These are phyloP conservation scores for Leucopsar rothschildi DNA, from an alignment of 2,113 vertebrate genomes.

Conservation along the genomic window DNA sequence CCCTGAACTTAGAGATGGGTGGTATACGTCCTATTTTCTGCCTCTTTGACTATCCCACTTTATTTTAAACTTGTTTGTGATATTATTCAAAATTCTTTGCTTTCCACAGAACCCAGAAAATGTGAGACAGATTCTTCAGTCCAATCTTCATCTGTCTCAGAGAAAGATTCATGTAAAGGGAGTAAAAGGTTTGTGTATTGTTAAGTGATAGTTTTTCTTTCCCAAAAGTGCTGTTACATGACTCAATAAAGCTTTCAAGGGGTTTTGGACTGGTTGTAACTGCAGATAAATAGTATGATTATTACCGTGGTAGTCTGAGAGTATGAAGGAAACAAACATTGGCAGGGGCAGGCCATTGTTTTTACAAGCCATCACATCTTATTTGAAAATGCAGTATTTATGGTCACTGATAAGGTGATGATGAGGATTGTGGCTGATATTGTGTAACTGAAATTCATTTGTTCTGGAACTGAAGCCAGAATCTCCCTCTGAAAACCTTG, in stretches of 20 bases:
- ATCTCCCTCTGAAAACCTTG: not conserved
- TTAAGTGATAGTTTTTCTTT: not conserved
- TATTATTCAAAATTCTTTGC: not conserved
- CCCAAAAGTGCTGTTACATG: not conserved
- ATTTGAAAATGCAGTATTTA: not conserved
- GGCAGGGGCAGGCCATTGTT: not conserved
- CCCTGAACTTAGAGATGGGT: not conserved
- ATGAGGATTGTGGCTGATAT: not conserved
- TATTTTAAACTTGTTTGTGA: not conserved
- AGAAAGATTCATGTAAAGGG: slow-evolving; percentile 75
- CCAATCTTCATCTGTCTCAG: slow-evolving; percentile 75
- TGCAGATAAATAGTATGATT: not conserved
- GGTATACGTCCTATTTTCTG: not conserved
- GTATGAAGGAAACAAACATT: not conserved
- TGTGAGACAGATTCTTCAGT: slow-evolving; percentile 77
- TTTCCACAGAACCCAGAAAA: slow-evolving; percentile 73
- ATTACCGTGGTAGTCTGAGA: not conserved
- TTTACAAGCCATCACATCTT: not conserved
- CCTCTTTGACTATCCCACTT: not conserved
- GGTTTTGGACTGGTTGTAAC: not conserved
- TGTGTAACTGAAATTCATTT: not conserved
- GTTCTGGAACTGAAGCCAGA: not conserved
- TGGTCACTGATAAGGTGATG: not conserved
- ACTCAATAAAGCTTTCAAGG: not conserved
- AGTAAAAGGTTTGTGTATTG: slow-evolving; percentile 76